These are phyloP conservation scores for Latrodectus hesperus DNA, from an alignment of 2,888 invertebrate genomes.

Conservation along the genomic window DNA sequence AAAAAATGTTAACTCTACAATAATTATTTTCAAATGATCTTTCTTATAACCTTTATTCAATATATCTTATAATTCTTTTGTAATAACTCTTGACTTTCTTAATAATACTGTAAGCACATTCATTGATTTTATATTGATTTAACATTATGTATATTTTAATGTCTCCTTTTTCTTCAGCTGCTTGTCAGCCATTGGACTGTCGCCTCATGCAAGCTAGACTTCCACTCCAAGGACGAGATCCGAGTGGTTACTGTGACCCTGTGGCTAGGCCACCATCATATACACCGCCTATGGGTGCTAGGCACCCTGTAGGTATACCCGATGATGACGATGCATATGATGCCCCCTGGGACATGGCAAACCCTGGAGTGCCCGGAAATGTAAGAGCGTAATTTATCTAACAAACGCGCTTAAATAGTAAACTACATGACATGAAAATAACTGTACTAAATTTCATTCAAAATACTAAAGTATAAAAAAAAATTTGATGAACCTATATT, in stretches of 20 bases:
- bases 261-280: constrained; percentile 62
- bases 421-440: too few species aligned
- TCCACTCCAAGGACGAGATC: constrained; percentile 35
- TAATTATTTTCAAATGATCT: too few species aligned
- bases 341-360: constrained; percentile 67
- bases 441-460: too few species aligned
- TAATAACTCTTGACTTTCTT: too few species aligned
- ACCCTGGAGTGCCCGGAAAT: constrained; percentile 54
- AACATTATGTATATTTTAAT: neutral
- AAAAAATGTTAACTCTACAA: too few species aligned
- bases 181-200: constrained; percentile 57
- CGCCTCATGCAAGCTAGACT: constrained; percentile 45
- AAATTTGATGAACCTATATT: too few species aligned
- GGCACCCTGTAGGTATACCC: constrained; percentile 58
- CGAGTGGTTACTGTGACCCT: constrained; percentile 41
- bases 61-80: too few species aligned
- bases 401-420: too few species aligned
- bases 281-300: constrained; percentile 58
- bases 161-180: constrained; percentile 26
- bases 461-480: too few species aligned
- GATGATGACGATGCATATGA: constrained; percentile 68
- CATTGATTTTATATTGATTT: neutral
- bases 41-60: too few species aligned
- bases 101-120: too few species aligned
- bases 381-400: constrained; percentile 7